These are phyloP conservation scores for Brienomyrus longianalis DNA, from an alignment of 2,113 vertebrate genomes.

Conservation along the genomic window DNA sequence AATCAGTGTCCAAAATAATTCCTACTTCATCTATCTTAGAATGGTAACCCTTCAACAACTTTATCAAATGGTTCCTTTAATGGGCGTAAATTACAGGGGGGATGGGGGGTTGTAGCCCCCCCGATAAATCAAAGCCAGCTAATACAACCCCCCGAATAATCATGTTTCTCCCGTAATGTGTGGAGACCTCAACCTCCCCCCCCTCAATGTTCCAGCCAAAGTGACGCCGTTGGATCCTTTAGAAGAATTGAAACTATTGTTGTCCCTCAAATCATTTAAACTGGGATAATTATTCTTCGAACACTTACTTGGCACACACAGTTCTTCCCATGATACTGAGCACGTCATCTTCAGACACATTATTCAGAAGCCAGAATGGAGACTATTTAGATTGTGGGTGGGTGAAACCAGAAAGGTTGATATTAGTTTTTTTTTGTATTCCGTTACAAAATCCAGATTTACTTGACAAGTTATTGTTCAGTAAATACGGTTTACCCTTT, in stretches of 20 bases:
- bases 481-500: slow-evolving; percentile 61
- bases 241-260: not conserved
- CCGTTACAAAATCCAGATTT: not conserved
- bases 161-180: no score
- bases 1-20: not conserved
- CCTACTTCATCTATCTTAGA: not conserved
- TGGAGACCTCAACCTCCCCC: no score
- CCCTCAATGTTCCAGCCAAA: no score
- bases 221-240: not conserved
- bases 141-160: no score
- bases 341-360: slow-evolving; percentile 80
- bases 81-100: no score
- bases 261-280: not conserved
- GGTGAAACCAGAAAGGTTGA: not conserved
- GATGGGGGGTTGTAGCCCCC: no score
- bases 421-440: not conserved
- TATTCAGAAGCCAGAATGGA: slow-evolving; percentile 85
- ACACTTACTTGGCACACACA: slow-evolving; percentile 90
- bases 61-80: not conserved
- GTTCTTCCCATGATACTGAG: slow-evolving; percentile 81
- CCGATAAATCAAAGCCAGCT: no score
- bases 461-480: not conserved
- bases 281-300: not conserved
- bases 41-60: not conserved
- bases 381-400: slow-evolving; percentile 54